These are phyloP conservation scores for Macropus fuliginosus DNA, from an alignment of 2,797 vertebrate genomes.

Conservation along the genomic window DNA sequence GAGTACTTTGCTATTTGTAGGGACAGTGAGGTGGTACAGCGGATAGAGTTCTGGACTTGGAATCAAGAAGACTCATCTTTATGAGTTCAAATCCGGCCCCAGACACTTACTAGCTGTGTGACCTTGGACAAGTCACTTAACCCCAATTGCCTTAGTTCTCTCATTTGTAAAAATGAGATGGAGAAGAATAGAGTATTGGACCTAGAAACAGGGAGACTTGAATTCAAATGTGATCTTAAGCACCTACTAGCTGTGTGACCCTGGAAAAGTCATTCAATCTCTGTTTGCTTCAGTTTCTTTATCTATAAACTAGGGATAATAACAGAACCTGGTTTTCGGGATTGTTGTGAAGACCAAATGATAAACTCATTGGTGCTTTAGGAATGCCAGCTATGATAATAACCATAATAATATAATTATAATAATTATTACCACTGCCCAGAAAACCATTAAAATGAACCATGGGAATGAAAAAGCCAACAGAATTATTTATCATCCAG, in stretches of 20 bases:
- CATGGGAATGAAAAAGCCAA: background rate
- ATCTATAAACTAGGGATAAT: background rate
- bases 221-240: background rate
- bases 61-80: background rate
- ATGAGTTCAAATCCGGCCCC: background rate
- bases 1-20: background rate
- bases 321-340: background rate
- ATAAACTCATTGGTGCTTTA: background rate
- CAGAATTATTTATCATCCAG: conserved; percentile 11
- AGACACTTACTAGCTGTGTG: too few relatives aligned
- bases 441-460: background rate
- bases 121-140: too few relatives aligned
- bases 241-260: background rate
- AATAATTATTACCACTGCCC: background rate
- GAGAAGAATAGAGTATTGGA: too few relatives aligned
- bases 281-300: background rate
- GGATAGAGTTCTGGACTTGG: background rate
- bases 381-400: background rate
- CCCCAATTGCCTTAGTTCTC: too few relatives aligned
- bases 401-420: background rate
- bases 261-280: background rate
- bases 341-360: background rate
- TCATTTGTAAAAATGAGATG: too few relatives aligned
- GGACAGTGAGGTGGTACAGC: background rate
- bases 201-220: too few relatives aligned